Percentiles rank a stretch among this genome's conserved stretches.
phyloP scores from a whole-genome alignment of 2,113 vertebrate genomes.

The Mormyrus iriodes region DNA sequence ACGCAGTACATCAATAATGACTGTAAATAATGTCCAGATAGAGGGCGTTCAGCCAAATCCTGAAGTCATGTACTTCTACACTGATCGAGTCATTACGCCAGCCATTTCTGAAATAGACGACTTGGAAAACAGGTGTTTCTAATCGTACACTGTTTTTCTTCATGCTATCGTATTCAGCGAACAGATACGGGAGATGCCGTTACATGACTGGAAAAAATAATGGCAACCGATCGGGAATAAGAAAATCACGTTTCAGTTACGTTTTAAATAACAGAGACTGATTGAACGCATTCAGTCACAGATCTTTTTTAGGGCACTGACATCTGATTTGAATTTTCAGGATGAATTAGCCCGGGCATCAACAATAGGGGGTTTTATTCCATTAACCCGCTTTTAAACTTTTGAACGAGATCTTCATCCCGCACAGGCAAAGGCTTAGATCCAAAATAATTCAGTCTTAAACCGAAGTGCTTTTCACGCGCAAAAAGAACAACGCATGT shows the following conservation, averaged over 20 bases:
- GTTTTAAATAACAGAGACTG: conserved; percentile 64
- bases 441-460: neutral
- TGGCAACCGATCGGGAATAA: conserved; percentile 16
- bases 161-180: conserved; percentile 18
- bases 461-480: conserved; percentile 9
- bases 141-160: conserved; percentile 51
- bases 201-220: conserved; percentile 47
- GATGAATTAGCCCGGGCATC: neutral
- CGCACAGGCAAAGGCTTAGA: neutral
- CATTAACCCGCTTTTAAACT: neutral
- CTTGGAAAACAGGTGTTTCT: conserved; percentile 66
- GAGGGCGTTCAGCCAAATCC: conserved; percentile 55
- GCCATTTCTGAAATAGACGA: conserved; percentile 37
- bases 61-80: conserved; percentile 56
- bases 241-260: conserved; percentile 40
- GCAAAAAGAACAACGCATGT: conserved; percentile 32
- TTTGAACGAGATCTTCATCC: neutral
- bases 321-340: neutral
- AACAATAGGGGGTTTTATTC: neutral
- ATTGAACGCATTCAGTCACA: conserved; percentile 52
- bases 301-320: neutral
- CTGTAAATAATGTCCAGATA: conserved; percentile 58
- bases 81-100: conserved; percentile 55
- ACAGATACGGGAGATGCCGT: conserved; percentile 63
- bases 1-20: conserved; percentile 54